Percentiles rank a stretch among this genome's conserved stretches.
Conservation (phyloP, 1,140 invertebrate species). For the Bathynomus jamesi region DNA sequence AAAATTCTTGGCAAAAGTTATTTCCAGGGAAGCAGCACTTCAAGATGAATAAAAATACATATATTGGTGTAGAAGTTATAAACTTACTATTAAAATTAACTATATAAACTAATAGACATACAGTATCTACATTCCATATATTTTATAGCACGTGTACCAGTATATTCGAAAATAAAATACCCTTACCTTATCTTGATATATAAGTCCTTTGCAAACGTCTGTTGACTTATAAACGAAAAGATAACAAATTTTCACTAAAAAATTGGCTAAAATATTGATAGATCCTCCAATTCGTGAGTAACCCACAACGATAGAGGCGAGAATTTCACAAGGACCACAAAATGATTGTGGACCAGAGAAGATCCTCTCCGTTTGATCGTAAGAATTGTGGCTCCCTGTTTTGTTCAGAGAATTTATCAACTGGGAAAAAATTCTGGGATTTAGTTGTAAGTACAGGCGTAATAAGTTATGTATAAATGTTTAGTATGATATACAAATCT, state of each 20-base stretch:
- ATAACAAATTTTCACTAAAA: conserved; percentile 31
- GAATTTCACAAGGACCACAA: conserved; percentile 20
- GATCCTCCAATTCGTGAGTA: conserved; percentile 17
- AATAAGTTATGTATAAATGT: background rate
- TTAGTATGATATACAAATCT: background rate
- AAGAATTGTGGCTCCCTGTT: background rate
- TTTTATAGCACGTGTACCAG: too few relatives aligned
- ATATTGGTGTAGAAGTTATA: too few relatives aligned
- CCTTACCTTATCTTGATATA: conserved; percentile 32
- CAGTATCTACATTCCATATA: too few relatives aligned
- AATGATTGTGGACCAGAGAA: conserved; percentile 14
- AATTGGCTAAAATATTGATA: conserved; percentile 21
- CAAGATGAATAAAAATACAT: too few relatives aligned
- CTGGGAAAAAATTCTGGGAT: background rate
- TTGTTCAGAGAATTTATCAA: background rate
- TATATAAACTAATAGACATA: too few relatives aligned
- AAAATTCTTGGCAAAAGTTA: too few relatives aligned
- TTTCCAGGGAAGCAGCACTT: too few relatives aligned
- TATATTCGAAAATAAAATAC: too few relatives aligned
- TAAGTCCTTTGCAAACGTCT: conserved; percentile 22
- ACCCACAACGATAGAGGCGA: conserved; percentile 22
- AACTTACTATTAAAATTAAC: too few relatives aligned
- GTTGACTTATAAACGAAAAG: conserved; percentile 20
- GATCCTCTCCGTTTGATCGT: conserved; percentile 18
- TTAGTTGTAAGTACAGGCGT: background rate